phyloP scores from a whole-genome alignment of 2,113 vertebrate species.

The Synchiropus splendidus region DNA sequence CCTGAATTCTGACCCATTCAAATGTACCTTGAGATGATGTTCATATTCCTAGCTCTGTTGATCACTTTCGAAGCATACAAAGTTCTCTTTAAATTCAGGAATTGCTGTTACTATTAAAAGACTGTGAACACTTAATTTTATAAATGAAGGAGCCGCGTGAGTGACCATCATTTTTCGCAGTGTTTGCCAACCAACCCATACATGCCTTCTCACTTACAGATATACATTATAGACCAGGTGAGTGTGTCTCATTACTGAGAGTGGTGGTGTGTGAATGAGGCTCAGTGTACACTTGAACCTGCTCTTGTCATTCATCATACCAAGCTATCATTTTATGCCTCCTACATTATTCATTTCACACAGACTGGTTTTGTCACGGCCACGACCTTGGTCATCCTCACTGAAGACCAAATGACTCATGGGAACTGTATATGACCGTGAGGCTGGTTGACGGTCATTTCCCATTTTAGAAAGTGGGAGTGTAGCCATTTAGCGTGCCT shows the following conservation, averaged over 20 bases:
- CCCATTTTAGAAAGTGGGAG: background rate
- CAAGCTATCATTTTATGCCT: slow-evolving; percentile 1
- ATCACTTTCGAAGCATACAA: no score
- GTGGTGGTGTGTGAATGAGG: slow-evolving; percentile 10
- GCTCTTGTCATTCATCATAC: slow-evolving; percentile 15
- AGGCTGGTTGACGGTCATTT: background rate
- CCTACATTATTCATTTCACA: slow-evolving; percentile 31
- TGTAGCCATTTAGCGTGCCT: no score
- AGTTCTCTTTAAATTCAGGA: no score
- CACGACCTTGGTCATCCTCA: slow-evolving; percentile 23
- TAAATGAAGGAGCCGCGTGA: no score
- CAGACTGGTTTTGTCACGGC: slow-evolving; percentile 16
- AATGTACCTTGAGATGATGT: no score
- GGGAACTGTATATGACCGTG: slow-evolving; percentile 12
- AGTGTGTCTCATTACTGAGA: slow-evolving; percentile 17
- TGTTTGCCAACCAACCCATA: slow-evolving; percentile 8
- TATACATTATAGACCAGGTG: slow-evolving; percentile 2
- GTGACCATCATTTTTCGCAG: background rate
- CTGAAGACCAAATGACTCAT: slow-evolving; percentile 9
- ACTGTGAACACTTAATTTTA: no score
- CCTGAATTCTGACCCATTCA: no score
- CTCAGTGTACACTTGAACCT: background rate
- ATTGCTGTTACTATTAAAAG: no score
- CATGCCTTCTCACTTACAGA: slow-evolving; percentile 20
- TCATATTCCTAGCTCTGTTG: no score